Percentiles rank a stretch among this genome's conserved stretches.
Evolutionary conservation across 2,888 invertebrate genomes (phyloP).

Genomic region (Noctua comes): DNA sequence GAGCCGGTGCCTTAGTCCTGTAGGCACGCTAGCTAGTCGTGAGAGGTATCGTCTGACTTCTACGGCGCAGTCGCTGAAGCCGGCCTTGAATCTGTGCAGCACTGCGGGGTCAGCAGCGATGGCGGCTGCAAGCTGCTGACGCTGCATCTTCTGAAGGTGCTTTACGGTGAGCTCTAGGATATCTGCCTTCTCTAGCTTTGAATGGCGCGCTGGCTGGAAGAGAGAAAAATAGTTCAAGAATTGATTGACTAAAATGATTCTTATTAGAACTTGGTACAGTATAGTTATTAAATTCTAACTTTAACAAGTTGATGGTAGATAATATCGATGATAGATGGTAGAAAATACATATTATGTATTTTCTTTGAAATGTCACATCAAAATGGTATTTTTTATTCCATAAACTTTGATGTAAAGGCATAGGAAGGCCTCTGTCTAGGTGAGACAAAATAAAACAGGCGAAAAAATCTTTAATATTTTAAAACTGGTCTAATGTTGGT

Average conservation of each 20-base stretch:
- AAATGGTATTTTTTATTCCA: neutral
- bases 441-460: neutral
- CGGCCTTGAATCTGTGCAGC: slow-evolving; percentile 95
- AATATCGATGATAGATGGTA: no score
- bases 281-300: neutral
- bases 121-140: slow-evolving; percentile 95
- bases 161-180: slow-evolving; percentile 98
- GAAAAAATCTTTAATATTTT: neutral
- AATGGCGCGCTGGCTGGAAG: slow-evolving; percentile 96
- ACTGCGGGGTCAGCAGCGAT: slow-evolving; percentile 96
- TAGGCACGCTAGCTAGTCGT: slow-evolving; percentile 91
- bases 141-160: slow-evolving; percentile 96
- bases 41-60: slow-evolving; percentile 94
- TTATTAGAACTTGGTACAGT: slow-evolving; percentile 12
- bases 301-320: neutral
- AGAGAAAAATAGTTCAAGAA: slow-evolving; percentile 6
- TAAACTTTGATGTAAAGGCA: neutral
- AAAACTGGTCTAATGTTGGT: neutral
- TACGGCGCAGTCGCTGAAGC: slow-evolving; percentile 96
- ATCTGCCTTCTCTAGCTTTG: slow-evolving; percentile 98
- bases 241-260: slow-evolving; percentile 56
- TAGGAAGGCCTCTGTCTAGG: neutral
- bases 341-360: no score
- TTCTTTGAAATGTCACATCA: no score
- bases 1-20: slow-evolving; percentile 91